phyloP scores from a whole-genome alignment of 2,113 vertebrate genomes.

The Prionailurus viverrinus region DNA sequence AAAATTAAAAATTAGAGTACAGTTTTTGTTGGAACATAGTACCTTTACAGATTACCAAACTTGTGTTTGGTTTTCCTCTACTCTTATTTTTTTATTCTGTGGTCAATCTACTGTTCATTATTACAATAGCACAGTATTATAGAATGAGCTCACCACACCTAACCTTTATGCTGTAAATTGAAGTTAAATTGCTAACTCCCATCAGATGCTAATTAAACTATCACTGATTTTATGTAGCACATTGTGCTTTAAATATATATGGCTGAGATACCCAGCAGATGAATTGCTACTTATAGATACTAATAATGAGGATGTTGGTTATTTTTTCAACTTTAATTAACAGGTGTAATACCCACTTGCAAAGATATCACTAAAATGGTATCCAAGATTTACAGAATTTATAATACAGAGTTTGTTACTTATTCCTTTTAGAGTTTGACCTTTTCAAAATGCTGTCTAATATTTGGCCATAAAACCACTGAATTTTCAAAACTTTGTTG shows the following conservation, averaged over 20 bases:
- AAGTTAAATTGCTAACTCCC: slow-evolving; percentile 85
- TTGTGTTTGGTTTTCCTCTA: slow-evolving; percentile 41
- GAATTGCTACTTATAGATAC: slow-evolving; percentile 80
- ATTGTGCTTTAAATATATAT: slow-evolving; percentile 85
- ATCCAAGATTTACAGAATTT: slow-evolving; percentile 82
- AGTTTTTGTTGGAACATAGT: slow-evolving; percentile 59
- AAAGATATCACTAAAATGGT: slow-evolving; percentile 84
- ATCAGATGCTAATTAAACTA: slow-evolving; percentile 85
- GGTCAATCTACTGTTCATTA: slow-evolving; percentile 81
- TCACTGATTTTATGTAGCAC: slow-evolving; percentile 78
- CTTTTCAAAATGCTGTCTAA: slow-evolving; percentile 84
- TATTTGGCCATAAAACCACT: slow-evolving; percentile 76
- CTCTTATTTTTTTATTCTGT: slow-evolving; percentile 71
- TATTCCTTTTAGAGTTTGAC: slow-evolving; percentile 80
- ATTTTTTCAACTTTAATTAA: slow-evolving; percentile 86
- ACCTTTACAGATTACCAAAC: slow-evolving; percentile 65
- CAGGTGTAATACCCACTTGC: slow-evolving; percentile 85
- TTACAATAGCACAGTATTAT: slow-evolving; percentile 79
- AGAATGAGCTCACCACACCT: slow-evolving; percentile 77
- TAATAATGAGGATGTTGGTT: slow-evolving; percentile 83
- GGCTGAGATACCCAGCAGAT: slow-evolving; percentile 79
- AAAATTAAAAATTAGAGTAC: slow-evolving; percentile 70
- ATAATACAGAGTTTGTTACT: slow-evolving; percentile 73
- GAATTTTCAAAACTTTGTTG: slow-evolving; percentile 74
- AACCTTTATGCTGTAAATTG: slow-evolving; percentile 83